These are phyloP conservation scores for Pomacea canaliculata DNA, from an alignment of 2,888 invertebrate species.

Conservation along the genomic window DNA sequence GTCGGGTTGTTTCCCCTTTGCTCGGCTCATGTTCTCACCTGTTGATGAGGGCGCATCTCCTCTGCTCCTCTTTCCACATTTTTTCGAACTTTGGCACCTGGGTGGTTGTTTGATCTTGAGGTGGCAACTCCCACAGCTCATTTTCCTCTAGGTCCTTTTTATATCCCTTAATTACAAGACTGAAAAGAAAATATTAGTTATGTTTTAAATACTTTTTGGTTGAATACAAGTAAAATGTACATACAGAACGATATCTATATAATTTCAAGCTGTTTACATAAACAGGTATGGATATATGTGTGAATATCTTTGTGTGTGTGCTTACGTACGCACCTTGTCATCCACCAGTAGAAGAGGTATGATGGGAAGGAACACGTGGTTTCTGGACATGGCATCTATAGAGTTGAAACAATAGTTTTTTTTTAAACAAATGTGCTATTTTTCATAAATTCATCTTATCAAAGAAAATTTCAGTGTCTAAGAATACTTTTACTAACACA, in stretches of 20 bases:
- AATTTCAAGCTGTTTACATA: no score
- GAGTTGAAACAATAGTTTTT: not conserved
- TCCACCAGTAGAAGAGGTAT: conserved; percentile 18
- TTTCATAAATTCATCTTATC: no score
- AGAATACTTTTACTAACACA: no score
- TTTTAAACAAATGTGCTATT: no score
- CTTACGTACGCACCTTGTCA: not conserved
- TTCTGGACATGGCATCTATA: conserved; percentile 9
- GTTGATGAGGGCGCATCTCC: conserved; percentile 18
- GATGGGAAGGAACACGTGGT: conserved; percentile 20
- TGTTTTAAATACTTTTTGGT: no score
- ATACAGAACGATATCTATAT: no score
- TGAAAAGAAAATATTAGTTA: not conserved
- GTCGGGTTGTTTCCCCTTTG: no score
- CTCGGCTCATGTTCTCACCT: not conserved
- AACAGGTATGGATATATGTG: no score
- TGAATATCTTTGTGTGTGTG: no score
- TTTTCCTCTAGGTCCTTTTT: conserved; percentile 28
- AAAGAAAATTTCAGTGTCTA: no score
- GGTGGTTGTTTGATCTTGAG: not conserved
- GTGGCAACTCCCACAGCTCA: conserved; percentile 27
- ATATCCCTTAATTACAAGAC: conserved; percentile 24
- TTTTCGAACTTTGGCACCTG: conserved; percentile 41
- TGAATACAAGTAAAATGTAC: no score
- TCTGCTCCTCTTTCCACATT: conserved; percentile 40